Base-by-base conservation (phyloP, 2,888 invertebrate genomes). In the Hipparchia semele region DNA sequence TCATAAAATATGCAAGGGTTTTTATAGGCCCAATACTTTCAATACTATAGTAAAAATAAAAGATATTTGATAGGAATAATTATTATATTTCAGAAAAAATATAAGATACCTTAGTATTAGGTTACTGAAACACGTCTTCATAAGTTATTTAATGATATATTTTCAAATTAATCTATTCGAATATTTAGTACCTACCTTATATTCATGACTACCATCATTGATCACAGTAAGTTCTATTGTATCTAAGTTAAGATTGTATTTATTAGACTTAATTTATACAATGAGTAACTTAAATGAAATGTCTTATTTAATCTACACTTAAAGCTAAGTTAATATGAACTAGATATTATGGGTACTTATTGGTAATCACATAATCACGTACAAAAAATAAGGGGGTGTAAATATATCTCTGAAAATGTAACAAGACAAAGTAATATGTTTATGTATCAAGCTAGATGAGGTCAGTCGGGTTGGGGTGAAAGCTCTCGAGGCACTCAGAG, bases 341-440 rank as follows among this genome's bases (percentile, higher is more conserved):
- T 91, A 91, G 88, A 90, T 86, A 49, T 46, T 90, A 91, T 87
- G 90, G 88, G 90, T 86, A 90, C 88, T 87, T 90, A 87, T 85
- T 89, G 83, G 82, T 89, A 88, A 88, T 90, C 88, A 91, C 91
- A 91, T 90, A 77, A 89, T 89, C 87, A 91, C 90, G 90, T 94
- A 94, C 94, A 94, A 94, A 94, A 79, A 94, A 93, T 91, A 92
- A 92, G 91, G 87, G 87, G 92, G 90, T 94, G 91, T 94, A 94
- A 94, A 94, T 94, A 94, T 94, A 93, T 94, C 94, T 94, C 94
- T 94, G 94, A 93, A 94, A 94, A 91, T 93, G 92, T 94, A 94
- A 94, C 94, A 92, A 90, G 90, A 87, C 90, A 91, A 92, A 62
- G 85, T 86, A 92, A 90, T 84, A 85, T 89, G 87, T 87, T 90